These are phyloP conservation scores for Camponotus fellah DNA, from an alignment of 2,888 invertebrate species.

Conservation along the genomic window DNA sequence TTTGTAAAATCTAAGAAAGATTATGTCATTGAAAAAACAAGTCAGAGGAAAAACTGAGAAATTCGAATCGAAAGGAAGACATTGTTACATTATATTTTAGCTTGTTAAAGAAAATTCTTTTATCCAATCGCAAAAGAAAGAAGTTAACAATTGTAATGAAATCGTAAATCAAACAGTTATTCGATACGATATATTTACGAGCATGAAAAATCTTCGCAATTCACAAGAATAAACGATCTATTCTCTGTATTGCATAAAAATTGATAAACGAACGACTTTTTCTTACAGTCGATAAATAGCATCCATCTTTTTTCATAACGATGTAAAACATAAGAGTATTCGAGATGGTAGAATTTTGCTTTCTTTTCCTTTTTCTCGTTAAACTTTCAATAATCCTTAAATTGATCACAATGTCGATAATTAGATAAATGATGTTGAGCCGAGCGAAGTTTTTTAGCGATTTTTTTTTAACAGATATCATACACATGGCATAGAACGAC, in stretches of 20 bases:
- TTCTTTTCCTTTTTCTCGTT: background rate
- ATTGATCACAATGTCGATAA: slow-evolving; percentile 54
- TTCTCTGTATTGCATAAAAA: background rate
- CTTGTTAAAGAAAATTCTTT: background rate
- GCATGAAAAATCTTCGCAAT: background rate
- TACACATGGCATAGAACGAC: slow-evolving; percentile 21
- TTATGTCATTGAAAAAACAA: background rate
- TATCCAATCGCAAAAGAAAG: background rate
- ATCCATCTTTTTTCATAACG: background rate
- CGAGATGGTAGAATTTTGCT: slow-evolving; percentile 10
- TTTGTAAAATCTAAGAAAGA: background rate
- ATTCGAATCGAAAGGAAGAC: background rate
- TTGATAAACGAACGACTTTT: slow-evolving; percentile 30
- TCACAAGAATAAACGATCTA: background rate
- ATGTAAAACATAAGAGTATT: background rate
- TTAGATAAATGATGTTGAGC: slow-evolving; percentile 42
- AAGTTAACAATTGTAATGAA: background rate
- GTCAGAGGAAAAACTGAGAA: background rate
- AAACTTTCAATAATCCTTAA: slow-evolving; percentile 48
- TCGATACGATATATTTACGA: background rate
- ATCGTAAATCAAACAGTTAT: slow-evolving; percentile 1
- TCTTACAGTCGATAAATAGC: background rate
- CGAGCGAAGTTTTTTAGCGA: slow-evolving; percentile 32
- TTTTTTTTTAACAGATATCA: slow-evolving; percentile 33
- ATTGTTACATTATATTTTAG: background rate